A percentile compares a stretch with the other conserved stretches of the same genome.
Conservation (phyloP, 1,140 invertebrate genomes). For the Bombus sylvicola region DNA sequence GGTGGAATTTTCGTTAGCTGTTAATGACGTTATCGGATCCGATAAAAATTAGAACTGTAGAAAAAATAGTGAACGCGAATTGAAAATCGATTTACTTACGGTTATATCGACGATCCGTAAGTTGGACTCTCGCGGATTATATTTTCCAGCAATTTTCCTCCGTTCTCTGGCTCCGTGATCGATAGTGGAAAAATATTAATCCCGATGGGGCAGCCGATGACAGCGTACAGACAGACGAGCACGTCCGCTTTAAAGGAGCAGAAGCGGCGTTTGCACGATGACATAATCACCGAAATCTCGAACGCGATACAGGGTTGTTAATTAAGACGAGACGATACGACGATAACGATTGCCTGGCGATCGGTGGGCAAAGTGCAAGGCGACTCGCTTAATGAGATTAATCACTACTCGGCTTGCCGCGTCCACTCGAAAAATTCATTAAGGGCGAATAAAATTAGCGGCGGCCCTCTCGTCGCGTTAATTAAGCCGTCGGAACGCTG, state of each 20-base stretch:
- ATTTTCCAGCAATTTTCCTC: background rate
- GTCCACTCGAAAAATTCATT: slow-evolving; percentile 40
- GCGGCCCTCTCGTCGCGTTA: background rate
- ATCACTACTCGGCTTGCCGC: slow-evolving; percentile 27
- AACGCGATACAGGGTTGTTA: slow-evolving; percentile 46
- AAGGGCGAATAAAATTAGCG: slow-evolving; percentile 28
- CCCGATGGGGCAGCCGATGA: background rate
- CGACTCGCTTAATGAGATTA: slow-evolving; percentile 19
- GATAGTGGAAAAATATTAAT: background rate
- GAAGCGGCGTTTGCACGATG: slow-evolving; percentile 8
- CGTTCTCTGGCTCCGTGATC: background rate
- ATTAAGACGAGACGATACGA: slow-evolving; percentile 49
- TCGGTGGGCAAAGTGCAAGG: background rate
- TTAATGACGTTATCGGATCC: too few species aligned
- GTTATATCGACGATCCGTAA: too few species aligned
- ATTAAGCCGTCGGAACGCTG: slow-evolving; percentile 10
- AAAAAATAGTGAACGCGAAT: too few species aligned
- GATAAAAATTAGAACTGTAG: too few species aligned
- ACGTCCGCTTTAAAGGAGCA: slow-evolving; percentile 35
- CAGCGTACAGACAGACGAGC: too few species aligned
- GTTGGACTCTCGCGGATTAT: background rate
- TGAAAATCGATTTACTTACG: too few species aligned
- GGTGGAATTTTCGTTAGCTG: too few species aligned
- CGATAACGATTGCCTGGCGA: slow-evolving; percentile 46
- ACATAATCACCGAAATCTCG: slow-evolving; percentile 41